Evolutionary conservation across 2,113 vertebrate species (phyloP).

Genomic region (Sebastes fasciatus): DNA sequence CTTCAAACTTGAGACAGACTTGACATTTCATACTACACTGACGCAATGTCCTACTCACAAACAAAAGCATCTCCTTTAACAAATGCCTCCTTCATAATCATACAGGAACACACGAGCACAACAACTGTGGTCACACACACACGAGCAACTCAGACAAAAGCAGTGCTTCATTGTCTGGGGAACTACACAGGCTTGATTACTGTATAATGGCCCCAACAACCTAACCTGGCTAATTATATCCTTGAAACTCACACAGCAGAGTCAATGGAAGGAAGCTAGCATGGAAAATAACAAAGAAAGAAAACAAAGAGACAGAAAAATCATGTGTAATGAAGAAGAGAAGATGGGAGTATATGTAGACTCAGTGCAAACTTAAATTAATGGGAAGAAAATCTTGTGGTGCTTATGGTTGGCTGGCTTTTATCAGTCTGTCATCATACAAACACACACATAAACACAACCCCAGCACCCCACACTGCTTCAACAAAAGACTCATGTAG

Average conservation of each 20-base stretch:
- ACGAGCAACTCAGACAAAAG: conserved; percentile 11
- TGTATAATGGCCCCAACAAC: conserved; percentile 58
- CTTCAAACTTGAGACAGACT: conserved; percentile 7
- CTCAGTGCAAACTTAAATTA: conserved; percentile 3
- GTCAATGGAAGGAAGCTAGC: not conserved
- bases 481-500: not conserved
- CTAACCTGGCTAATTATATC: conserved; percentile 37
- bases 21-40: conserved; percentile 29
- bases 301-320: not conserved
- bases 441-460: not conserved
- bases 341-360: not conserved
- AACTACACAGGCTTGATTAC: conserved; percentile 52
- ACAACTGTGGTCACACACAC: conserved; percentile 13
- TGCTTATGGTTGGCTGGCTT: no score
- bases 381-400: not conserved
- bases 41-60: conserved; percentile 28
- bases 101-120: conserved; percentile 29
- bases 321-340: not conserved
- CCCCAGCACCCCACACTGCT: not conserved
- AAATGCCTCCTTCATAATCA: conserved; percentile 61
- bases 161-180: conserved; percentile 43
- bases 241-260: conserved; percentile 3
- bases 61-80: conserved; percentile 65
- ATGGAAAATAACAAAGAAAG: not conserved
- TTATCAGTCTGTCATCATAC: conserved; percentile 11